phyloP scores from a whole-genome alignment of 2,797 vertebrate genomes.

The Smutsia temminckii region DNA sequence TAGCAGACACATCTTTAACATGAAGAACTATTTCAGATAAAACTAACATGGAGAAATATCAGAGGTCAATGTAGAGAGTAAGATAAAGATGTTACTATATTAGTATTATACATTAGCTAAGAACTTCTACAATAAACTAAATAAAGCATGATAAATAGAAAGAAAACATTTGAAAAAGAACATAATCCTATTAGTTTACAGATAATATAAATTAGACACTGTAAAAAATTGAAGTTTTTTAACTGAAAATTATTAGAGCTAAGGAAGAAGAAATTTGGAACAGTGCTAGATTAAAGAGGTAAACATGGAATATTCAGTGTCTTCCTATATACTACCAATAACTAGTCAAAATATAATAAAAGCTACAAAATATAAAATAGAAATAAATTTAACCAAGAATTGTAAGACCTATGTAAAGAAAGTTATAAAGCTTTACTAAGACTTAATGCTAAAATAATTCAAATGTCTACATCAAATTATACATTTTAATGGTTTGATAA shows the following conservation, averaged over 20 bases:
- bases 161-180: background rate
- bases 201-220: background rate
- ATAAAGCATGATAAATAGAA: background rate
- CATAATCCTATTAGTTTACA: background rate
- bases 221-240: background rate
- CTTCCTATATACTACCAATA: background rate
- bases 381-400: background rate
- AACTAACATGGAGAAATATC: background rate
- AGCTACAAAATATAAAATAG: conserved; percentile 1
- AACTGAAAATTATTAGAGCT: background rate
- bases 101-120: conserved; percentile 10
- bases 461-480: background rate
- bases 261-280: background rate
- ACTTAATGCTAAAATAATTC: background rate
- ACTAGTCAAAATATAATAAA: conserved; percentile 19
- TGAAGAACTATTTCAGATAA: background rate
- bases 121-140: background rate
- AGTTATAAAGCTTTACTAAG: background rate
- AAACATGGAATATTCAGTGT: background rate
- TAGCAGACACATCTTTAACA: background rate
- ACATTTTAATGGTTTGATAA: background rate
- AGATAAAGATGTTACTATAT: background rate
- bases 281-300: background rate
- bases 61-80: background rate
- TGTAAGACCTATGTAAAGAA: background rate